Evolutionary conservation across 2,113 vertebrate species (phyloP).

Genomic region (Baryphthengus martii): DNA sequence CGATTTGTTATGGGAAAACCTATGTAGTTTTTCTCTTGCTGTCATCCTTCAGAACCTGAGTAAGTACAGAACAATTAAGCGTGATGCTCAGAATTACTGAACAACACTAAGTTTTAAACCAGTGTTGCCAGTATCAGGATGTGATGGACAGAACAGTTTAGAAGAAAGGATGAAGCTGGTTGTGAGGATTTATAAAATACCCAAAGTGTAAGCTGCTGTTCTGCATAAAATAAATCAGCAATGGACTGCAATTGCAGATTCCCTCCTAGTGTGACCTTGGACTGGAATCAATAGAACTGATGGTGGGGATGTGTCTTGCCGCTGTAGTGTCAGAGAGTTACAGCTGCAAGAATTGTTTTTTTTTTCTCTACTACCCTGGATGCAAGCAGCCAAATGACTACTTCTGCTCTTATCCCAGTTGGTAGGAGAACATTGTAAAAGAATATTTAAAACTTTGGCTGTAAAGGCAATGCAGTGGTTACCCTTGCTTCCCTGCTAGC

Average conservation of each 20-base stretch:
- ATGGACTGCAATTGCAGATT: not conserved
- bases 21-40: not conserved
- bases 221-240: not conserved
- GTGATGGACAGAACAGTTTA: not conserved
- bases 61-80: not conserved
- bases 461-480: not conserved
- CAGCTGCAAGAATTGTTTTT: not conserved
- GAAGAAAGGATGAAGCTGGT: not conserved
- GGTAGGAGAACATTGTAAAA: not conserved
- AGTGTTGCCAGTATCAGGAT: not conserved
- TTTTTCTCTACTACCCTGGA: not conserved
- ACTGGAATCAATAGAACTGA: not conserved
- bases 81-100: not conserved
- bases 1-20: not conserved
- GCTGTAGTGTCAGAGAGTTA: not conserved
- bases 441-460: not conserved
- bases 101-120: not conserved
- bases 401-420: not conserved
- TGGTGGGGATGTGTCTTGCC: not conserved
- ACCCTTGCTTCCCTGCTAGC: not conserved
- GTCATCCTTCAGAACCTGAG: not conserved
- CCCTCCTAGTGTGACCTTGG: slow-evolving; percentile 11
- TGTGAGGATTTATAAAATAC: not conserved
- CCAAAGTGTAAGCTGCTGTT: not conserved
- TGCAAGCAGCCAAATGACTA: not conserved